Conservation (phyloP, 2,888 invertebrate species). For the Smittia sp. region DNA sequence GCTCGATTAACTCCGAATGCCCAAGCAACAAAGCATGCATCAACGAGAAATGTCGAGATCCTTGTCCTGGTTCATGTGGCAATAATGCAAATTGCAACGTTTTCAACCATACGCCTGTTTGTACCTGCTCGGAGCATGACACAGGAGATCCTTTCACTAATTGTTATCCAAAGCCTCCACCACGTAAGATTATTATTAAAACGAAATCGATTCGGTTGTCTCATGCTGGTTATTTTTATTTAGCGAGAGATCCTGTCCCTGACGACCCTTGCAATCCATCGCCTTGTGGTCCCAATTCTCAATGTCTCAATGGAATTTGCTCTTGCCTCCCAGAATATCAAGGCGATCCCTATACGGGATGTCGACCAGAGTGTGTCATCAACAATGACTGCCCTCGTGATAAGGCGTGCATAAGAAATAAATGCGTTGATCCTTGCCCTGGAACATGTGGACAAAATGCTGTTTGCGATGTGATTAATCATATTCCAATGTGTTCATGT, state of each 20-base stretch:
- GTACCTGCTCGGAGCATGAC: slow-evolving; percentile 66
- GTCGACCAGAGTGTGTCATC: slow-evolving; percentile 69
- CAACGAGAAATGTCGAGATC: slow-evolving; percentile 76
- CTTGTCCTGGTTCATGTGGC: slow-evolving; percentile 76
- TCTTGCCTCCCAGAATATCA: slow-evolving; percentile 66
- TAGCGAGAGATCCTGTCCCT: slow-evolving; percentile 50
- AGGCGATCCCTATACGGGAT: slow-evolving; percentile 74
- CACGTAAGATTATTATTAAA: slow-evolving; percentile 44
- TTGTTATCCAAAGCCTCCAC: slow-evolving; percentile 45
- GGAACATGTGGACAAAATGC: slow-evolving; percentile 71
- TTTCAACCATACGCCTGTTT: slow-evolving; percentile 75
- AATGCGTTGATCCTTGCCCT: slow-evolving; percentile 70
- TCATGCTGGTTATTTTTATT: no score
- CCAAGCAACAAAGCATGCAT: slow-evolving; percentile 70
- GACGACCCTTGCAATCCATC: slow-evolving; percentile 60
- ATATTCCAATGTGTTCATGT: slow-evolving; percentile 62
- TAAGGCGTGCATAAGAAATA: slow-evolving; percentile 71
- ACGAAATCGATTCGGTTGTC: no score
- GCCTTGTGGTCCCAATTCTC: slow-evolving; percentile 63
- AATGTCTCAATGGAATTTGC: slow-evolving; percentile 66
- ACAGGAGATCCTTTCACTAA: slow-evolving; percentile 71
- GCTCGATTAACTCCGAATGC: slow-evolving; percentile 76
- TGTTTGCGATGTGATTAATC: slow-evolving; percentile 60
- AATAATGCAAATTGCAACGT: slow-evolving; percentile 68
- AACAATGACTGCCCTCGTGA: slow-evolving; percentile 67